Evolutionary conservation across 2,797 vertebrate genomes (phyloP).

Genomic region (Cichlasoma orientale): DNA sequence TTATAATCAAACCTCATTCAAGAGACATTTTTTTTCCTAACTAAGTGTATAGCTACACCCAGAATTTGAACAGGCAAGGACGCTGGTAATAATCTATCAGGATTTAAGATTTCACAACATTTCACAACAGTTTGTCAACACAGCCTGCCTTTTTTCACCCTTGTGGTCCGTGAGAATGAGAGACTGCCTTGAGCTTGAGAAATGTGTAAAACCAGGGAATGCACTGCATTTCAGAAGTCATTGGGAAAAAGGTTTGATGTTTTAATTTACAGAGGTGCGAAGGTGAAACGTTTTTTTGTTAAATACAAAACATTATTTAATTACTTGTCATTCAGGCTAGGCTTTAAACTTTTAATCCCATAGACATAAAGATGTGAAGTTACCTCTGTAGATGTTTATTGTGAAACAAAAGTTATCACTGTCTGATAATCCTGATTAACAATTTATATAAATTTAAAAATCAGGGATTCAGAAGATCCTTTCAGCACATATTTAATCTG

Average conservation of each 20-base stretch:
- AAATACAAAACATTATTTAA: conserved; percentile 16
- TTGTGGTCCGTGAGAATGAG: conserved; percentile 68
- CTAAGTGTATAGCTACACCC: conserved; percentile 38
- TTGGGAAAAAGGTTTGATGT: conserved; percentile 40
- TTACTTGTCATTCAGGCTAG: conserved; percentile 10
- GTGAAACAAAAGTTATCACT: conserved; percentile 5
- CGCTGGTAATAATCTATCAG: conserved; percentile 48
- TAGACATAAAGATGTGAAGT: neutral
- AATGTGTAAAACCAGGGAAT: conserved; percentile 69
- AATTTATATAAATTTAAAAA: conserved; percentile 58
- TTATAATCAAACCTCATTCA: conserved; percentile 15
- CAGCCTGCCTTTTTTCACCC: conserved; percentile 71
- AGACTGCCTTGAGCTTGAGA: conserved; percentile 73
- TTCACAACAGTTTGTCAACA: conserved; percentile 68
- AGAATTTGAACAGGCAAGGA: conserved; percentile 48
- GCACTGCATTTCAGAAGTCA: conserved; percentile 71
- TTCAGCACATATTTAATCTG: conserved; percentile 66
- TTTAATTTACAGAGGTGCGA: conserved; percentile 61
- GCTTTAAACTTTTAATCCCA: conserved; percentile 27
- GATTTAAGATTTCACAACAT: conserved; percentile 30
- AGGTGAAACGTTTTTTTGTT: conserved; percentile 58
- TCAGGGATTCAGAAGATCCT: conserved; percentile 53
- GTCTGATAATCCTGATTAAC: conserved; percentile 50
- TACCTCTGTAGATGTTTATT: conserved; percentile 10
- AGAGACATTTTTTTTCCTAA: conserved; percentile 12